Evolutionary conservation across 2,797 vertebrate genomes (phyloP).

Genomic region (Sorex maritimensis): DNA sequence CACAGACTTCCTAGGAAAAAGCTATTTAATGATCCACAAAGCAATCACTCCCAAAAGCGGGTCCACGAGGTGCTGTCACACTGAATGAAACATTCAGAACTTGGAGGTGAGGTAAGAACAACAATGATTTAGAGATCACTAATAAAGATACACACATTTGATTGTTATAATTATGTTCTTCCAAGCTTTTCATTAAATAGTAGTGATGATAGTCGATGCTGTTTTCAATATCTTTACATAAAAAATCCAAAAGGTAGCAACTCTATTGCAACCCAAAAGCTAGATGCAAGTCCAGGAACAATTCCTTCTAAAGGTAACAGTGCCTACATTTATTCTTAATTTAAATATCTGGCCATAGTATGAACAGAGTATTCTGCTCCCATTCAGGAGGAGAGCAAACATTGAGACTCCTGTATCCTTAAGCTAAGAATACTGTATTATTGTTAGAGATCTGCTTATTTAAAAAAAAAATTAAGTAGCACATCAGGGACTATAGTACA

Average conservation of each 20-base stretch:
- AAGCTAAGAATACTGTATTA: conserved; percentile 18
- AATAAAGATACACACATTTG: conserved; percentile 28
- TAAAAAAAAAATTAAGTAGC: conserved; percentile 32
- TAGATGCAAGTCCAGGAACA: neutral
- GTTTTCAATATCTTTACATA: conserved; percentile 44
- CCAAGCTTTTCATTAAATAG: conserved; percentile 52
- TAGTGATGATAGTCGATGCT: neutral
- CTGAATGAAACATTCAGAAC: conserved; percentile 52
- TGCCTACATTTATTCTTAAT: neutral
- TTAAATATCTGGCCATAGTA: neutral
- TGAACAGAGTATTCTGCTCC: neutral
- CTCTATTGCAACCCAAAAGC: neutral
- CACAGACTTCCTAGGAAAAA: conserved; percentile 18
- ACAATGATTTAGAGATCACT: conserved; percentile 35
- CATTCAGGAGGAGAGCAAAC: neutral
- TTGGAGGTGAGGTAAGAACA: conserved; percentile 43
- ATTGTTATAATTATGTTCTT: conserved; percentile 60
- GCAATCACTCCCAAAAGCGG: conserved; percentile 42
- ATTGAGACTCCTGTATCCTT: neutral
- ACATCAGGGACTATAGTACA: conserved; percentile 29
- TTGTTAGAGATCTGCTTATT: conserved; percentile 63
- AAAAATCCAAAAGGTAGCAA: conserved; percentile 49
- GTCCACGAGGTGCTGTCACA: neutral
- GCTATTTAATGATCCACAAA: conserved; percentile 53
- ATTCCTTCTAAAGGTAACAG: neutral